Conservation (phyloP, 92 coral and sea anemone genomes). For the Meandrina meandrites region DNA sequence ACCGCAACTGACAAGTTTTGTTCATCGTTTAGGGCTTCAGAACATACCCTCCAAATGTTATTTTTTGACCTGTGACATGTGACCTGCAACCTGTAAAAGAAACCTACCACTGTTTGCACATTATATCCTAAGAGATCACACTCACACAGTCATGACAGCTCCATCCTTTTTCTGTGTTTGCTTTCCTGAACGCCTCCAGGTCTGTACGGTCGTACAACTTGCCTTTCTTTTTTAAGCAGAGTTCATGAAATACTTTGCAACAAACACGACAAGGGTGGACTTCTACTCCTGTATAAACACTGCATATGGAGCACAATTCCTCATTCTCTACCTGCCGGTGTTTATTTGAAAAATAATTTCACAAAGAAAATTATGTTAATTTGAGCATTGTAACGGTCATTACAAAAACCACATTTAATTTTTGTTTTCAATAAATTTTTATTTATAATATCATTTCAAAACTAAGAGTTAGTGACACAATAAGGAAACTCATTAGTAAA, state of each 20-base stretch:
- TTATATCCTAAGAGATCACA: no score
- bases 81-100: no score
- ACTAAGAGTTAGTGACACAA: no score
- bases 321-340: constrained; percentile 76
- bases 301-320: constrained; percentile 85
- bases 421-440: no score
- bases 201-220: constrained; percentile 71
- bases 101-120: no score
- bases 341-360: neutral
- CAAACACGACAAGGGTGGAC: constrained; percentile 94
- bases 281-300: constrained; percentile 69
- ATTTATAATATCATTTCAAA: no score
- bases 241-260: constrained; percentile 84
- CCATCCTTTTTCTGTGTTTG: constrained; percentile 88
- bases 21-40: no score
- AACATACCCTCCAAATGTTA: no score
- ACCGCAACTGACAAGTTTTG: no score
- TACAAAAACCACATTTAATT: no score
- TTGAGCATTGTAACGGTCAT: neutral
- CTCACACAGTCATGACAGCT: constrained; percentile 95
- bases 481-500: no score
- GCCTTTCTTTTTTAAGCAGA: constrained; percentile 79
- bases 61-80: no score
- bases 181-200: constrained; percentile 78
- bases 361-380: neutral